Evolutionary conservation across 2,113 vertebrate genomes (phyloP), one percentile per base, ranked within the genome.

Genomic region (Spermophilus dauricus): DNA sequence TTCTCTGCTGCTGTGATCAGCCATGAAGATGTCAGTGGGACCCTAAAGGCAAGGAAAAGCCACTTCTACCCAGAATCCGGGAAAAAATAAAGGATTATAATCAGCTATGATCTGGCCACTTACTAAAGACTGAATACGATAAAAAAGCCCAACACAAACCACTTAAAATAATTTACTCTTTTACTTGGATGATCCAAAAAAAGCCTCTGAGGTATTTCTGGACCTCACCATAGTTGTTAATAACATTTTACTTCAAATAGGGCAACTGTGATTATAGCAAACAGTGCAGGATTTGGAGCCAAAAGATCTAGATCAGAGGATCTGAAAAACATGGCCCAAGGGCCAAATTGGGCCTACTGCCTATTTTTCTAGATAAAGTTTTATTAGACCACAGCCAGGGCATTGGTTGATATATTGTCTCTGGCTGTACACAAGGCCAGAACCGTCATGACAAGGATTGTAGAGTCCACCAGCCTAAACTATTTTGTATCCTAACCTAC

Each of bases 101-200:
- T 91, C 73, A 95, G 58, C 69, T 92, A 30, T 86, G 42, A 34
- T 91, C 58, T 61, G 45, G 18, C 85, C 4, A 80, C 24, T 88
- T 90, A 39, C 48, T 85, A n/a, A 70, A 86, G 37, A 76, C 77
- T 58, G 20, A 89, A 81, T 81, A 67, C 16, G 87, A 37, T 77
- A 65, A 70, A 96, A 92, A 75, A 81, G 37, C 20, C 81, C 76
- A 94, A 63, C 16, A 67, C 73, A 93, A 92, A 51, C 72, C 76
- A 69, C 72, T 51, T 34, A 91, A 83, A 34, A 53, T 65, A 84
- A 86, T 91, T 96, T 96, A 39, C 48, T 73, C 93, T 97, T 97
- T 81, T 63, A 28, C 61, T 89, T 73, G 67, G 18, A 39, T 93
- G 48, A 82, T 90, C 94, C 24, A 51, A 72, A 96, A 42, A 89